Percentiles rank a stretch among this genome's conserved stretches.
phyloP scores from a whole-genome alignment of 2,888 invertebrate genomes.

The Protula sp. region DNA sequence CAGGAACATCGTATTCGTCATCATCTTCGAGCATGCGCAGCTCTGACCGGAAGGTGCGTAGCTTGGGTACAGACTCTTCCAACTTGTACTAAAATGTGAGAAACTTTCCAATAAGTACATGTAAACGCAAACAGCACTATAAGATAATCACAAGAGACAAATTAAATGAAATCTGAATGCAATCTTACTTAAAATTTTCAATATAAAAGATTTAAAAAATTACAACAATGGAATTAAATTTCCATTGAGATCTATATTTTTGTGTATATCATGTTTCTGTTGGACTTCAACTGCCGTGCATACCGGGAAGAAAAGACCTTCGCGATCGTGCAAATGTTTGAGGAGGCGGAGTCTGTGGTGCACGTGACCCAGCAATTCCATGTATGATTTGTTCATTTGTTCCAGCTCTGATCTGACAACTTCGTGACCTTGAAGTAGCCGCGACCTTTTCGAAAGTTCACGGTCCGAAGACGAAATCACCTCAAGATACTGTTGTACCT shows the following conservation, averaged over 20 bases:
- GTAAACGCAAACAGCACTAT: too few relatives aligned
- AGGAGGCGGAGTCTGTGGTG: slow-evolving; percentile 48
- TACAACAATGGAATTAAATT: too few relatives aligned
- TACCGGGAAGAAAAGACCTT: slow-evolving; percentile 22
- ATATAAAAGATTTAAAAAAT: neutral
- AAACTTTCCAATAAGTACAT: too few relatives aligned
- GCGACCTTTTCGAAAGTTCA: slow-evolving; percentile 29
- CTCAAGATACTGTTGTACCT: slow-evolving; percentile 75
- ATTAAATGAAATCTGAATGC: too few relatives aligned
- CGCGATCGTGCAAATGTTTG: slow-evolving; percentile 17
- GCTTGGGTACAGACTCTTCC: slow-evolving; percentile 37
- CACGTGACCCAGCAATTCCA: slow-evolving; percentile 56
- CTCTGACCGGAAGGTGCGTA: slow-evolving; percentile 72
- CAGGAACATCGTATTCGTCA: slow-evolving; percentile 3
- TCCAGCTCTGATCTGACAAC: slow-evolving; percentile 72
- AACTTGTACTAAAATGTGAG: slow-evolving; percentile 42
- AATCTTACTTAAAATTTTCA: neutral
- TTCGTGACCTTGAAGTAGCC: slow-evolving; percentile 63
- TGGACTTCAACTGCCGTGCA: too few relatives aligned
- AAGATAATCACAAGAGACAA: too few relatives aligned
- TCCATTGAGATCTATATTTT: too few relatives aligned
- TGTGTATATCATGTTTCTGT: too few relatives aligned
- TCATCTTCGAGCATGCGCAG: slow-evolving; percentile 54
- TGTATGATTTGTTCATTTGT: slow-evolving; percentile 73
- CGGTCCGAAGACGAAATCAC: neutral